Percentiles rank a stretch among this genome's conserved stretches.
These are phyloP conservation scores for Neodon shergylaensis DNA, from an alignment of 2,113 vertebrate species.

Conservation along the genomic window DNA sequence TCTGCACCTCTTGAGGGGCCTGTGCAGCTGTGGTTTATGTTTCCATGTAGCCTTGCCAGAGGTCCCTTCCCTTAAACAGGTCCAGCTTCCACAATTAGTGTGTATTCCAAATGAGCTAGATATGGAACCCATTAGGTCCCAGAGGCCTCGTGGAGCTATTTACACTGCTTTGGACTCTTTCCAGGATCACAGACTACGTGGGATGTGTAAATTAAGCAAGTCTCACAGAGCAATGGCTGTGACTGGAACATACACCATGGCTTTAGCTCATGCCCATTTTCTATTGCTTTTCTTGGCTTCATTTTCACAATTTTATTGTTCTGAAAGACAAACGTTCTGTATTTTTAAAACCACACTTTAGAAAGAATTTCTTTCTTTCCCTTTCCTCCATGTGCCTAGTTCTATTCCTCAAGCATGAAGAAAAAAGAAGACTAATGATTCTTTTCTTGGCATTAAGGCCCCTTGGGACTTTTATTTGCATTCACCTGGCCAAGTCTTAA, in stretches of 20 bases:
- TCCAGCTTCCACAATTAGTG: constrained; percentile 60
- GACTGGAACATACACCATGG: not conserved
- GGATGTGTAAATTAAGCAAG: constrained; percentile 65
- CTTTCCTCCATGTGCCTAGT: not conserved
- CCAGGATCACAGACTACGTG: constrained; percentile 63
- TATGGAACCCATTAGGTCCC: constrained; percentile 54
- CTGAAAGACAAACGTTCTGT: constrained; percentile 55
- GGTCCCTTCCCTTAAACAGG: constrained; percentile 42
- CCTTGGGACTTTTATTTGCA: constrained; percentile 55
- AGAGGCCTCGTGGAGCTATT: constrained; percentile 48
- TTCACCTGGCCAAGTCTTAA: constrained; percentile 64
- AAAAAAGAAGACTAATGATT: not conserved
- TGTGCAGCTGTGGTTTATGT: constrained; percentile 70
- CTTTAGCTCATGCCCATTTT: constrained; percentile 53
- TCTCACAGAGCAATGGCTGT: constrained; percentile 45
- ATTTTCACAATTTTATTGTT: constrained; percentile 58
- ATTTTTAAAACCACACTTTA: constrained; percentile 53
- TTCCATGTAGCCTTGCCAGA: constrained; percentile 61
- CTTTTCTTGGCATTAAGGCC: constrained; percentile 34
- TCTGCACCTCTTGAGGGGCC: constrained; percentile 29
- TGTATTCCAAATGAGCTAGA: constrained; percentile 47
- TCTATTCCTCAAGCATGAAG: constrained; percentile 6
- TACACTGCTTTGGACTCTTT: constrained; percentile 66
- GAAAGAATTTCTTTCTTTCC: constrained; percentile 24
- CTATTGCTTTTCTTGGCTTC: constrained; percentile 61